Conservation (phyloP, 2,888 invertebrate species). For the Sclerodermus sp. region DNA sequence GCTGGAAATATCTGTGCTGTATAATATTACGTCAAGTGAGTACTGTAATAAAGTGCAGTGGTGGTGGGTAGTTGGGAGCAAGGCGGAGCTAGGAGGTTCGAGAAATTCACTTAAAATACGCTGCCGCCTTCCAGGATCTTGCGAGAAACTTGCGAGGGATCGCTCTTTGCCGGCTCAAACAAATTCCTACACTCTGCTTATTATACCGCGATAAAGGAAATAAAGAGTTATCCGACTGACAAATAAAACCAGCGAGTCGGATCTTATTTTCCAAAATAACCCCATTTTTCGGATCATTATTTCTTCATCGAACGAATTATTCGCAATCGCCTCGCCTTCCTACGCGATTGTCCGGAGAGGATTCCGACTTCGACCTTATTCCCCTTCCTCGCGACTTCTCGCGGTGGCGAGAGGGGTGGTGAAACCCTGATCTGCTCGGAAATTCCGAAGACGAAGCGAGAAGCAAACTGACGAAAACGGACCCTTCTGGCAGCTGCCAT, state of each 20-base stretch:
- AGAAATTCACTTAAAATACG: slow-evolving; percentile 13
- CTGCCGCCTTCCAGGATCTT: neutral
- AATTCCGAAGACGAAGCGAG: too few species aligned
- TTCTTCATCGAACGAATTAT: slow-evolving; percentile 3
- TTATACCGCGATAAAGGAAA: neutral
- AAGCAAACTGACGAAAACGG: too few species aligned
- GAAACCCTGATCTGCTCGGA: too few species aligned
- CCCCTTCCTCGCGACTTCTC: too few species aligned
- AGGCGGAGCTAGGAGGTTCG: neutral
- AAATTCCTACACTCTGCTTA: slow-evolving; percentile 13
- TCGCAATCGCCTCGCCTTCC: slow-evolving; percentile 1
- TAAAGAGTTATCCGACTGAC: too few species aligned
- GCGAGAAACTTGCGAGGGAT: slow-evolving; percentile 13
- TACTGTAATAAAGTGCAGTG: slow-evolving; percentile 21
- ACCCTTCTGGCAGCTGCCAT: neutral
- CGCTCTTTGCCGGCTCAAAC: slow-evolving; percentile 11
- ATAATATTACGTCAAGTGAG: slow-evolving; percentile 20
- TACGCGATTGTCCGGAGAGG: too few species aligned
- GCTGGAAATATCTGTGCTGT: slow-evolving; percentile 15
- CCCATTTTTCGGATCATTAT: too few species aligned
- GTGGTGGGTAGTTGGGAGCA: neutral
- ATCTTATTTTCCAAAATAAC: too few species aligned
- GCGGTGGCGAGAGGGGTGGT: too few species aligned
- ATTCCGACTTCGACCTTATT: too few species aligned
- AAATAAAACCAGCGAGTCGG: too few species aligned